Evolutionary conservation across 2,888 invertebrate genomes (phyloP).

Genomic region (Eupithecia vulgata): DNA sequence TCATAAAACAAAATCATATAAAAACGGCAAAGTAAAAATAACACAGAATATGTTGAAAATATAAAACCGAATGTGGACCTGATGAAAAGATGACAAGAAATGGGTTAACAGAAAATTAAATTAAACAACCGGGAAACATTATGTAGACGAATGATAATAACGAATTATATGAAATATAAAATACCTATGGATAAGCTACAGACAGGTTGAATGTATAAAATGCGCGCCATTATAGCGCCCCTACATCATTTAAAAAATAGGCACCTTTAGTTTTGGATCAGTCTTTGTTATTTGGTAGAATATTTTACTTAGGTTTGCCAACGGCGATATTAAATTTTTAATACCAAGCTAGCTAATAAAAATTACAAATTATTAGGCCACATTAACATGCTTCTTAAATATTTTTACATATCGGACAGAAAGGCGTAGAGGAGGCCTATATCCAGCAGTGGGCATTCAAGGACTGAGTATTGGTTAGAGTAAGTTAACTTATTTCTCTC

Average conservation of each 20-base stretch:
- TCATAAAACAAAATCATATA: slow-evolving; percentile 7
- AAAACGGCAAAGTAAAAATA: slow-evolving; percentile 7
- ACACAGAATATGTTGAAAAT: slow-evolving; percentile 5
- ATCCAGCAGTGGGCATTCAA: background rate
- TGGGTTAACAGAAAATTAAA: background rate
- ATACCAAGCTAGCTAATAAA: background rate
- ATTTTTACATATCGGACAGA: background rate
- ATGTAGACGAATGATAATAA: background rate
- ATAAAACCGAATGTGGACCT: slow-evolving; percentile 7
- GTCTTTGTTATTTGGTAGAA: background rate
- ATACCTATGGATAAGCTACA: background rate
- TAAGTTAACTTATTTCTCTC: background rate
- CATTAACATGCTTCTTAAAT: background rate
- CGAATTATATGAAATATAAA: background rate
- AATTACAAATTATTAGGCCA: background rate
- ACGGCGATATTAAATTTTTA: background rate
- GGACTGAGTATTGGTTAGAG: background rate
- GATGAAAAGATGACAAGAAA: slow-evolving; percentile 5
- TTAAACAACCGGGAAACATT: slow-evolving; percentile 4
- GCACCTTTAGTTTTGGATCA: slow-evolving; percentile 11
- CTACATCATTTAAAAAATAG: background rate
- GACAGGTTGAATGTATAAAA: background rate
- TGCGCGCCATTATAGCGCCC: background rate
- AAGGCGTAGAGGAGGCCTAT: too few species aligned
- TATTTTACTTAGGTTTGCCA: background rate